phyloP scores from a whole-genome alignment of 2,113 vertebrate species.

The Notiomystis cincta region DNA sequence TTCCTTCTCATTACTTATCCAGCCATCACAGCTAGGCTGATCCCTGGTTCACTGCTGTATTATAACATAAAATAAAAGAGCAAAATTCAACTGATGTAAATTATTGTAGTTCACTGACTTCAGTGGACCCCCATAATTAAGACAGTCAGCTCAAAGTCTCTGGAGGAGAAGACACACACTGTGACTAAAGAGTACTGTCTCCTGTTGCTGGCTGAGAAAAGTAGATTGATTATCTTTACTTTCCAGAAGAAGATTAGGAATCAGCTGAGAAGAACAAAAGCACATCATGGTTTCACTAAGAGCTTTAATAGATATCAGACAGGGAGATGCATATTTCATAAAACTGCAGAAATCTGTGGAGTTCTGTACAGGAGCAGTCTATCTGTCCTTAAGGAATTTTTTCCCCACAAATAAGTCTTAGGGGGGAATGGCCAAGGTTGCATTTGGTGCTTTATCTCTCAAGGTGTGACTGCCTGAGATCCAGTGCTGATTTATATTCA shows the following conservation, averaged over 20 bases:
- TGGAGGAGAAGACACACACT: not conserved
- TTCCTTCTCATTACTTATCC: not conserved
- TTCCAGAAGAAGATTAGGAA: not conserved
- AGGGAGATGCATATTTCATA: not conserved
- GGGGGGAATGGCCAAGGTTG: not conserved
- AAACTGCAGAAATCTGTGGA: not conserved
- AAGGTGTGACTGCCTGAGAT: not conserved
- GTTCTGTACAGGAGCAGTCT: not conserved
- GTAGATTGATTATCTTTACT: constrained; percentile 4
- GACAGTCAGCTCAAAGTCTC: not conserved
- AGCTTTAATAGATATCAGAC: not conserved
- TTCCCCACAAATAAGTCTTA: not conserved
- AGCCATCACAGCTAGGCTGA: not conserved
- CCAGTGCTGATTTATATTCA: not conserved
- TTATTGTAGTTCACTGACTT: not conserved
- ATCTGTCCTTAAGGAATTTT: not conserved
- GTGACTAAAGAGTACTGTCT: not conserved
- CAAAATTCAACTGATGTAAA: not conserved
- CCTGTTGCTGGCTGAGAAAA: not conserved
- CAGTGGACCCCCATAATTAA: not conserved
- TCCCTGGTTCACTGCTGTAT: not conserved
- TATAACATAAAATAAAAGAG: not conserved
- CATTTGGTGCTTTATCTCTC: not conserved
- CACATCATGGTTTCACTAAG: not conserved
- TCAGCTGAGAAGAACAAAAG: not conserved